Base-by-base conservation (phyloP, 2,888 invertebrate genomes). In the Enoplolaimus lenunculus region DNA sequence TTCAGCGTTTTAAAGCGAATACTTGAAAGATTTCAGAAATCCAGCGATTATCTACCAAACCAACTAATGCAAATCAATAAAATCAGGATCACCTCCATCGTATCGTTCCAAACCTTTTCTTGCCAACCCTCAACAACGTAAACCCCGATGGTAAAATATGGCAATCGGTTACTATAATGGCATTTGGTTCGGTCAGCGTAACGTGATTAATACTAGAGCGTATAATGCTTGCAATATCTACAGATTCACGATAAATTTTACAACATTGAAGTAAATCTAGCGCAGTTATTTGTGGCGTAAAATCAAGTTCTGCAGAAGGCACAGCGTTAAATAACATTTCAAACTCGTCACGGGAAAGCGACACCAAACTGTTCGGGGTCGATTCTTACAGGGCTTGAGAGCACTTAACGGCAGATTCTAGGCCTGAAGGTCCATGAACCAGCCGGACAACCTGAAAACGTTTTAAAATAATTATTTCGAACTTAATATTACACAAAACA, bases 161-260 rank as follows among this genome's bases (percentile, higher is more conserved):
- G 59, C 89, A 86, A 3, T 89, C 88, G 64, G 87, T 85, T 34
- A 88, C 87, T 45, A 95, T 83, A 0, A 90, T 85, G 83, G 90
- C 89, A 67, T 88, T 85, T 2, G 89, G 86, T 80, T 93, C 90
- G 62, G 86, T 87, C 1, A 88, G 84, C 79, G 86, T 86, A 77
- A 88, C 86, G 79, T 93, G 88, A 81, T 97, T 97, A n/a, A 97
- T 85, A 78, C 90, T 90, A 81, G 97, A 91, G 0, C 94, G 82
- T 68, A 97, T 95, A 67, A 93, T 90, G 77, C 91, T 84, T 71
- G 87, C 84, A 0, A 93, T 94, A 82, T 93, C 92, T 76, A 81
- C 90, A 29, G 71, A 73, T 31, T 75, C 74, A 0, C n/a, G 83
- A 80, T 94, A 94, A 80, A 92, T 92, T 68, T 88, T 87, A 1